Base-by-base conservation (phyloP, 2,113 vertebrate genomes). In the Scomber colias region DNA sequence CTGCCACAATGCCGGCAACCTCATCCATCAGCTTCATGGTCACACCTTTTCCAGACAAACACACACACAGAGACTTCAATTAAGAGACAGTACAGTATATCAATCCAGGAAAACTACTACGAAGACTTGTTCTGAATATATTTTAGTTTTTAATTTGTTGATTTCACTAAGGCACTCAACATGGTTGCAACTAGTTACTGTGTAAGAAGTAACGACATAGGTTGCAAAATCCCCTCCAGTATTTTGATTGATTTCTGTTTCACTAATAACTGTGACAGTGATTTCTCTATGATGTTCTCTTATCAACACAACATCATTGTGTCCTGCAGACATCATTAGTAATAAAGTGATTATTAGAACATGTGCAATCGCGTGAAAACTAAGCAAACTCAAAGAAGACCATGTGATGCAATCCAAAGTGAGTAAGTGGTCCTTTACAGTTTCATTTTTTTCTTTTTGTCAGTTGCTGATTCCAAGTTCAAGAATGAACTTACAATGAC, bases 21-120 rank as follows among this genome's bases (percentile, higher is more conserved):
- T 99, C 98, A 0, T 99, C 98, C 98, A 99, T 99, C 81, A 99
- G 93, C 91, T 99, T 99, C 98, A 99, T 99, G 79, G 97, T 98
- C 85, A 98, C 97, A 30, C 98, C 98, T 99, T 92, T 1, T 1
- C 3, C 19, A 54, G 46, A 87, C 46, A 82, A 70, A 14, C 63
- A 75, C 21, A 79, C 19, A 21, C 13, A 51, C 5, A 1, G 0
- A 11, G 5, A 77, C 40, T 48, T 46, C 12, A 53, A 17, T 64
- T 44, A 56, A 27, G 13, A 62, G 7, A 44, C 19, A 40, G 35
- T 40, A 65, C 21, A 44, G 3, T 1, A 11, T 3, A 53, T 13
- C 10, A 12, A 48, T 49, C 19, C 1, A 14, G 13, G 45, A 40
- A 5, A 3, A 64, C 50, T 17, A 7, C 16, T 11, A 31, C 24